Conservation (phyloP, 1,140 invertebrate genomes). For the Melipona quadrifasciata region DNA sequence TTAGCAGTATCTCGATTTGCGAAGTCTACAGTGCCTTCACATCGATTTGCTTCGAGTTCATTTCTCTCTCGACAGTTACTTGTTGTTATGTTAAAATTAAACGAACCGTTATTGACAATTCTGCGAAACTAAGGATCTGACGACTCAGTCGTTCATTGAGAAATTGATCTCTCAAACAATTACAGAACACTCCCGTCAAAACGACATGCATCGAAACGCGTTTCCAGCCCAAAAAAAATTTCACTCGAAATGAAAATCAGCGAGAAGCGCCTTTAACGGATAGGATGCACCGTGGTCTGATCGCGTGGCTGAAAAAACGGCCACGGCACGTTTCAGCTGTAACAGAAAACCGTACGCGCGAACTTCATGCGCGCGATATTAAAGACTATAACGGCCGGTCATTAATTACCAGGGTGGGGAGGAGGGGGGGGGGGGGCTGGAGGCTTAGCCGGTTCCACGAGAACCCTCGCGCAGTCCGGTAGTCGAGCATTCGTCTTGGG, state of each 20-base stretch:
- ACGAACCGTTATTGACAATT: no score
- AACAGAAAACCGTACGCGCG: slow-evolving; percentile 61
- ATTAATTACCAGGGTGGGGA: slow-evolving; percentile 81
- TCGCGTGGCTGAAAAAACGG: slow-evolving; percentile 38
- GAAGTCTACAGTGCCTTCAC: no score
- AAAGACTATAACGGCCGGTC: slow-evolving; percentile 77
- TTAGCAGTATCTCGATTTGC: no score
- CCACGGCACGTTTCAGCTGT: slow-evolving; percentile 47
- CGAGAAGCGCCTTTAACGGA: slow-evolving; percentile 16
- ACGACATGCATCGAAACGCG: not conserved
- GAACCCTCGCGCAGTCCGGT: slow-evolving; percentile 62
- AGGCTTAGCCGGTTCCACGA: slow-evolving; percentile 51
- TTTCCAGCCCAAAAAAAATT: not conserved
- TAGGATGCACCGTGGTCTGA: slow-evolving; percentile 25
- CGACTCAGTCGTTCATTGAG: no score
- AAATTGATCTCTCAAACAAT: no score
- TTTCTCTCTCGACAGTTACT: no score
- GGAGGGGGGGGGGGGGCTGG: no score
- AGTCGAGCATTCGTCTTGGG: slow-evolving; percentile 74
- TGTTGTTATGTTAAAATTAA: no score
- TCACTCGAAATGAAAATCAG: not conserved
- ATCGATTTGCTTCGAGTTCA: no score
- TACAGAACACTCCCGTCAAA: no score
- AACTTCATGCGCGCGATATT: slow-evolving; percentile 78
- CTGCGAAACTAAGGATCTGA: no score